Conservation (phyloP, 2,797 vertebrate species). For the Danio aesculapii region DNA sequence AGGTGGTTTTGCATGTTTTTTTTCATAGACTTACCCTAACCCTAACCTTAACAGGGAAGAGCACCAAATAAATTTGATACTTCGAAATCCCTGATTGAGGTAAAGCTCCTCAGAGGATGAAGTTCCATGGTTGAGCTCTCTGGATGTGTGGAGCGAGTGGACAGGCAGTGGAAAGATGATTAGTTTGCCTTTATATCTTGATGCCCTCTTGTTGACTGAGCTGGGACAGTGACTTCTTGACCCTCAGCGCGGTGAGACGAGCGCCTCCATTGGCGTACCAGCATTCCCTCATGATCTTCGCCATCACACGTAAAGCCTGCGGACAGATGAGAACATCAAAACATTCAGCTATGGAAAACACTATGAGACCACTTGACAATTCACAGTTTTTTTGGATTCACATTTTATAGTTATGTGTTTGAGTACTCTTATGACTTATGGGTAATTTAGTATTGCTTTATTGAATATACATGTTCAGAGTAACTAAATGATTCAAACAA, state of each 20-base stretch:
- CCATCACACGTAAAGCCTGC: constrained; percentile 87
- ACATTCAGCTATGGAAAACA: too few relatives aligned
- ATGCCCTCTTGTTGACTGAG: constrained; percentile 90
- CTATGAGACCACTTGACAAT: too few relatives aligned
- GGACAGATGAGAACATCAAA: not conserved
- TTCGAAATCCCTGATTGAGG: constrained; percentile 3
- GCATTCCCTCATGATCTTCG: constrained; percentile 90
- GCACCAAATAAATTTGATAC: not conserved
- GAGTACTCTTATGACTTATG: too few relatives aligned
- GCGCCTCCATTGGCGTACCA: constrained; percentile 90
- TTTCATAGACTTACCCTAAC: not conserved
- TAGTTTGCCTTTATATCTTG: constrained; percentile 79
- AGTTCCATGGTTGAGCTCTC: constrained; percentile 57
- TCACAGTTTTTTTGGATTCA: too few relatives aligned
- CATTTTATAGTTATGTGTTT: too few relatives aligned
- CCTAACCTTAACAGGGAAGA: not conserved
- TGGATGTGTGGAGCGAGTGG: not conserved
- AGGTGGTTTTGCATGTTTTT: constrained; percentile 9
- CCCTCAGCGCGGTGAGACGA: constrained; percentile 84
- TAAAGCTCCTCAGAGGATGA: constrained; percentile 48
- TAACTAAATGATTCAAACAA: too few relatives aligned
- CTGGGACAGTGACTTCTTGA: constrained; percentile 88
- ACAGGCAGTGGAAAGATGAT: not conserved
- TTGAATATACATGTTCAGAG: too few relatives aligned
- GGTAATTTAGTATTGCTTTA: too few relatives aligned